phyloP scores from a whole-genome alignment of 1,140 invertebrate genomes.

The Drosophila nigrodunni region DNA sequence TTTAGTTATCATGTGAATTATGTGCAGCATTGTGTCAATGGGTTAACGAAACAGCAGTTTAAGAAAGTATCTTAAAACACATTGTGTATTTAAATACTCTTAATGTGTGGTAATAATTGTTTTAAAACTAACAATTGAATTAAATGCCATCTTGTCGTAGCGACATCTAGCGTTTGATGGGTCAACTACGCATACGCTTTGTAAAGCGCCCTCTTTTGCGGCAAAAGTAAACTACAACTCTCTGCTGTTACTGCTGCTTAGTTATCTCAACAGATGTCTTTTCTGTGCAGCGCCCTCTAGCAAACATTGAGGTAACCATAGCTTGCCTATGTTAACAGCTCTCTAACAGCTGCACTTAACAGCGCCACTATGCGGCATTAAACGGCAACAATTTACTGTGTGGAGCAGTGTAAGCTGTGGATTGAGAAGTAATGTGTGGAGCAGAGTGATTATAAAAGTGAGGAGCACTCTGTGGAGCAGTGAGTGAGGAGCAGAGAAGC shows the following conservation, averaged over 20 bases:
- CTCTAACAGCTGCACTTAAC: not conserved
- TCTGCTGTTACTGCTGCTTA: not conserved
- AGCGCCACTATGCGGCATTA: not conserved
- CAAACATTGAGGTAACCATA: not conserved
- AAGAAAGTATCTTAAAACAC: too few relatives aligned
- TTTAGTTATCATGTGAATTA: conserved; percentile 38
- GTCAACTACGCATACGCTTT: not conserved
- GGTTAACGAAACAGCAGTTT: not conserved
- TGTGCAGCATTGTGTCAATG: not conserved
- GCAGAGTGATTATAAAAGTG: not conserved
- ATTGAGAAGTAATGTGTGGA: not conserved
- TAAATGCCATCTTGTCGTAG: not conserved
- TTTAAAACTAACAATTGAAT: not conserved
- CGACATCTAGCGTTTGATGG: not conserved
- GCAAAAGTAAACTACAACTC: not conserved
- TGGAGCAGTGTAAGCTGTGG: too few relatives aligned
- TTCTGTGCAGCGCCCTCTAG: conserved; percentile 3
- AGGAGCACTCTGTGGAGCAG: too few relatives aligned
- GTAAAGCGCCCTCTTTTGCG: conserved; percentile 5
- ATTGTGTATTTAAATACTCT: too few relatives aligned
- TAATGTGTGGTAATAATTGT: too few relatives aligned
- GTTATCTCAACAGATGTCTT: not conserved
- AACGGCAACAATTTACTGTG: not conserved
- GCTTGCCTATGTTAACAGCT: not conserved
- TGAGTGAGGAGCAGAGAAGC: too few relatives aligned